Evolutionary conservation across 2,888 invertebrate genomes (phyloP), one percentile per base, ranked within the genome.

Genomic region (Temnothorax unifasciatus): DNA sequence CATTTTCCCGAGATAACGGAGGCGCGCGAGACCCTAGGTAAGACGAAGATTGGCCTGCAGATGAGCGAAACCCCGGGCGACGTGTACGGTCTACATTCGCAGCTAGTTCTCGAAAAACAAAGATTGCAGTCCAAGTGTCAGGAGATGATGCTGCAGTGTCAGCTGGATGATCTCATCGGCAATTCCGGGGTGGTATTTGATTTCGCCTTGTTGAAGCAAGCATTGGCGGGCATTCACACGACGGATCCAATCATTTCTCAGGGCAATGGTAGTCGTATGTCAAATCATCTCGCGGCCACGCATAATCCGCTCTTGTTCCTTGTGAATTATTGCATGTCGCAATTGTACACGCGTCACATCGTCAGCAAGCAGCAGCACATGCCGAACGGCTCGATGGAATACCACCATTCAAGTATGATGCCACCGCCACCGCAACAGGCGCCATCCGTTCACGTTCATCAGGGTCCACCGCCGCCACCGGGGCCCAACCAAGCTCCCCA

Each of bases 301-400:
- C 96, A 96, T 90, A 97, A 97, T 92, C 97, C 97, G 8, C 96
- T 97, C 61, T 95, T 97, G 88, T 96, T 97, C 92, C 95, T 97
- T 86, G 97, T 97, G 77, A 97, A 97, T 93, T 97, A 97, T 93
- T 97, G 97, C 94, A 96, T 97, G 96, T 97, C 97, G 25, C 97
- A 97, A 93, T 94, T 97, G 85, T 97, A 97, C 94, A 96, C 97
- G 83, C 96, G 97, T 64, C 96, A 96, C 92, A 96, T 97, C 47
- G 94, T 96, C 34, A 95, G 96, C 85, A 96, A 96, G 92, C 96
- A 96, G 89, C 79, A 79, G 9, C 95, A 96, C 63, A 92, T 95
- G 88, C 95, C 95, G 75, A 96, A 96, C 92, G 96, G 96, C 47
- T 93, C 94, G 73, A 94, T 95, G 71, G 95, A 95, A 82, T 95